A percentile compares a stretch with the other conserved stretches of the same genome.
Conservation (phyloP, 2,888 invertebrate species). For the Leucozona laternaria region DNA sequence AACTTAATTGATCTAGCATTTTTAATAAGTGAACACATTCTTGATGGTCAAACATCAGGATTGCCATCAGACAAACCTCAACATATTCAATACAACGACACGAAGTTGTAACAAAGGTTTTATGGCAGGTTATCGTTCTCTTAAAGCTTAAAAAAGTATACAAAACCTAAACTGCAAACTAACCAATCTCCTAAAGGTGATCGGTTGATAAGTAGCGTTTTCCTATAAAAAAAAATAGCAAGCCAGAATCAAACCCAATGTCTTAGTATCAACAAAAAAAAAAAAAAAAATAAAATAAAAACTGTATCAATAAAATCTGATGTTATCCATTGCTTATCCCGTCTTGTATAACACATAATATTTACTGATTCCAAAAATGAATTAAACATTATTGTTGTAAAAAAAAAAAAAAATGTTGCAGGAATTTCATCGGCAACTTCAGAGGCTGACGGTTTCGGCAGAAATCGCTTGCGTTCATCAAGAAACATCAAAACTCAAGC, state of each 20-base stretch:
- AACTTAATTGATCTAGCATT: no score
- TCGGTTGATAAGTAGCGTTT: neutral
- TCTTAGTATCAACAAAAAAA: neutral
- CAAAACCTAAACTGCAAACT: neutral
- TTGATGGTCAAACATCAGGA: neutral
- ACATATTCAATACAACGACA: neutral
- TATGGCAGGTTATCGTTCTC: neutral
- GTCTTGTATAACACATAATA: slow-evolving; percentile 34
- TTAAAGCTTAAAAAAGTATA: neutral
- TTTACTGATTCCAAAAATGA: slow-evolving; percentile 65
- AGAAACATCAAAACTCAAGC: slow-evolving; percentile 54
- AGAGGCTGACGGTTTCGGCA: slow-evolving; percentile 40
- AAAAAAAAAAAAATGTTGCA: slow-evolving; percentile 43
- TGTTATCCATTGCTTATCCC: slow-evolving; percentile 30
- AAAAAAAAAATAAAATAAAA: neutral
- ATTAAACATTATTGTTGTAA: slow-evolving; percentile 70
- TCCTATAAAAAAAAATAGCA: neutral
- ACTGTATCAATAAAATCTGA: slow-evolving; percentile 7
- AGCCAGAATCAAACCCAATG: neutral
- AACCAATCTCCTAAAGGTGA: neutral
- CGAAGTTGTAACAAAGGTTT: neutral
- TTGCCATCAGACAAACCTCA: neutral
- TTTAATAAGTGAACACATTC: neutral
- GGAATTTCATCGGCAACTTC: slow-evolving; percentile 71
- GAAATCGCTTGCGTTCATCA: slow-evolving; percentile 63